Evolutionary conservation across 2,888 invertebrate species (phyloP).

Genomic region (Barypeithes pellucidus): DNA sequence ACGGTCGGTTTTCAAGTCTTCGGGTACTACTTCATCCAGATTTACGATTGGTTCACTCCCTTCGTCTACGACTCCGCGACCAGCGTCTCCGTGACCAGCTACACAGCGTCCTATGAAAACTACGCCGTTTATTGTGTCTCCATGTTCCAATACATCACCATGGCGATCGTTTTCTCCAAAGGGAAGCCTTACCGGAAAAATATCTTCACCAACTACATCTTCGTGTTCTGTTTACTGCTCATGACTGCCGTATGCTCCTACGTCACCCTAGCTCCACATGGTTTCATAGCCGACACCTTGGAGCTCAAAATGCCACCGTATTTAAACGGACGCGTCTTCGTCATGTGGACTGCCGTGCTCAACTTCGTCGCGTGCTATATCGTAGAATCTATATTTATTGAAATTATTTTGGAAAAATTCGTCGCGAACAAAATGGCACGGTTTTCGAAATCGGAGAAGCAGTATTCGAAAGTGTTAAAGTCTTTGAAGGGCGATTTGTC

Average conservation of each 20-base stretch:
- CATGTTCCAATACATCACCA: constrained; percentile 78
- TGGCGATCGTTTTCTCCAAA: constrained; percentile 78
- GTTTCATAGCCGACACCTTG: constrained; percentile 73
- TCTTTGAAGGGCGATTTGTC: constrained; percentile 54
- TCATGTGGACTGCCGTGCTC: constrained; percentile 72
- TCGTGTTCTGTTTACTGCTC: constrained; percentile 71
- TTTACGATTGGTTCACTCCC: constrained; percentile 74
- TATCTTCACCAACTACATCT: constrained; percentile 76
- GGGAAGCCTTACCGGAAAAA: constrained; percentile 79
- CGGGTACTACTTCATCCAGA: constrained; percentile 72
- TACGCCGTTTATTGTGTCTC: constrained; percentile 77
- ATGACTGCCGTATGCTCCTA: constrained; percentile 72
- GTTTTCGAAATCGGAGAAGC: constrained; percentile 54
- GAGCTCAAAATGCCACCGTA: constrained; percentile 80
- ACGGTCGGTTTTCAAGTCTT: constrained; percentile 71
- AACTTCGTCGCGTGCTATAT: constrained; percentile 74
- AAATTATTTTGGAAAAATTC: constrained; percentile 74
- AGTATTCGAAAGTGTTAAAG: constrained; percentile 56
- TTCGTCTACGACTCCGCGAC: constrained; percentile 67
- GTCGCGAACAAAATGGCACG: constrained; percentile 71
- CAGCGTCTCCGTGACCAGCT: constrained; percentile 63
- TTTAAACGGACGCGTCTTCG: constrained; percentile 66
- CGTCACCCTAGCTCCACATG: constrained; percentile 71
- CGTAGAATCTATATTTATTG: constrained; percentile 75
- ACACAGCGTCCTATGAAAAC: constrained; percentile 73